Conservation (phyloP, 2,888 invertebrate genomes). For the Platycnemis pennipes region DNA sequence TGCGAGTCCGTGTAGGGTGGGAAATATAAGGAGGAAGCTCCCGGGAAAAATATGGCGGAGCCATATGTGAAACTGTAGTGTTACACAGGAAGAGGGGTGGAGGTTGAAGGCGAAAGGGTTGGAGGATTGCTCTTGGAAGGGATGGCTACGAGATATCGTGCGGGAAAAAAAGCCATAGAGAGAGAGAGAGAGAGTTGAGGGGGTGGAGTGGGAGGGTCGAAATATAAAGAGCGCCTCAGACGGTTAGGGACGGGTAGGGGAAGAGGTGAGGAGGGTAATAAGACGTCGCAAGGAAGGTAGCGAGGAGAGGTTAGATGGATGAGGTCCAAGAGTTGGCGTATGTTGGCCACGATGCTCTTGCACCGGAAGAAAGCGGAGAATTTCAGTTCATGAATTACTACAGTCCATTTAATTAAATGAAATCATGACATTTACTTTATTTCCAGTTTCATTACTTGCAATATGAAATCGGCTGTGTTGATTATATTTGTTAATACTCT, state of each 20-base stretch:
- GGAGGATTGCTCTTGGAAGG: background rate
- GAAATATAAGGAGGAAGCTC: background rate
- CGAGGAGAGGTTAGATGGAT: background rate
- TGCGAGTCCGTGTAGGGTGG: background rate
- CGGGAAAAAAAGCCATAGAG: background rate
- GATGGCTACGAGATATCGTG: background rate
- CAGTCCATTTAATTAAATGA: too few species aligned
- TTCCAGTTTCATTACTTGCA: too few species aligned
- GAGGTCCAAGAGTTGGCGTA: too few species aligned
- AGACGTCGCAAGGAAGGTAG: background rate
- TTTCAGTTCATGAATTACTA: too few species aligned
- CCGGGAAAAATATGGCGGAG: constrained; percentile 39
- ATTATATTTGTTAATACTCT: too few species aligned
- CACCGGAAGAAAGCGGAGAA: too few species aligned
- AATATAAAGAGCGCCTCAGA: constrained; percentile 25
- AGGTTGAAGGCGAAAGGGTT: background rate
- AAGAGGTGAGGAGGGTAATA: background rate
- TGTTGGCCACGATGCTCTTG: too few species aligned
- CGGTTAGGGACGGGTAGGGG: background rate
- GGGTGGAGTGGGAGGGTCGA: background rate
- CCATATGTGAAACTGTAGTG: constrained; percentile 34
- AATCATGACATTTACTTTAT: too few species aligned
- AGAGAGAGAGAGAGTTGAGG: too few species aligned
- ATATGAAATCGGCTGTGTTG: too few species aligned
- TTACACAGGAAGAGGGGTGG: background rate